Evolutionary conservation across 2,797 vertebrate species (phyloP), one percentile per base, ranked within the genome.

Genomic region (Leptoclinus maculatus): DNA sequence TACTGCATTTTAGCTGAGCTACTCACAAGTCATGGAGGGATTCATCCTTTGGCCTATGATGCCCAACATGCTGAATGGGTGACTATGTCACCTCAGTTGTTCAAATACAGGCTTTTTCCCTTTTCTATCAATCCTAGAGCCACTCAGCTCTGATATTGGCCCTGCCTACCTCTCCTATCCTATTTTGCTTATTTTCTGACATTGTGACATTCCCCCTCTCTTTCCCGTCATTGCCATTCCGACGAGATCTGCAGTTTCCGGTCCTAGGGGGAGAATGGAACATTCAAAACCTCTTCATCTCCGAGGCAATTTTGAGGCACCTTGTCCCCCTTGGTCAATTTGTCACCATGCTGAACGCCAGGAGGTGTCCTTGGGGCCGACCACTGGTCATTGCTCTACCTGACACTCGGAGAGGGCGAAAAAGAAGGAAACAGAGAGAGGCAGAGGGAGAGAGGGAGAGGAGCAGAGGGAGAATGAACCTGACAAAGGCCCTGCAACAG

Each of bases 341-440:
- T 95, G 91, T 95, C 94, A 94, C 86, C 68, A 83, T 92, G 93
- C 83, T 83, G 87, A 93, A 89, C 85, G 91, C 91, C 88, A 83
- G 88, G 86, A 93, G 94, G 90, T 90, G 89, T 95, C 94, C 94
- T 95, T 94, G 92, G 92, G 94, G 93, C 92, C 90, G 93, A 94
- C 92, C 93, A 92, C 84, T 90, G 94, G 95, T 91, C 95, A 92
- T 95, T 93, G 91, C 91, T 96, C 93, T 92, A 82, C 82, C 79
- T 94, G 92, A 93, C 91, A 91, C 74, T 74, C 23, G 11, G 71
- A 63, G 78, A 74, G 69, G 54, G 17, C 78, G 80, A 76, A 80
- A 89, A 82, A 77, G 78, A 72, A 56, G 69, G 80, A 78, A 79
- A 81, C 45, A 63, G 65, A 71, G 76, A 60, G 71, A 76, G 64